These are phyloP conservation scores for Ophioninae sp. DNA, from an alignment of 2,888 invertebrate genomes.

Conservation along the genomic window DNA sequence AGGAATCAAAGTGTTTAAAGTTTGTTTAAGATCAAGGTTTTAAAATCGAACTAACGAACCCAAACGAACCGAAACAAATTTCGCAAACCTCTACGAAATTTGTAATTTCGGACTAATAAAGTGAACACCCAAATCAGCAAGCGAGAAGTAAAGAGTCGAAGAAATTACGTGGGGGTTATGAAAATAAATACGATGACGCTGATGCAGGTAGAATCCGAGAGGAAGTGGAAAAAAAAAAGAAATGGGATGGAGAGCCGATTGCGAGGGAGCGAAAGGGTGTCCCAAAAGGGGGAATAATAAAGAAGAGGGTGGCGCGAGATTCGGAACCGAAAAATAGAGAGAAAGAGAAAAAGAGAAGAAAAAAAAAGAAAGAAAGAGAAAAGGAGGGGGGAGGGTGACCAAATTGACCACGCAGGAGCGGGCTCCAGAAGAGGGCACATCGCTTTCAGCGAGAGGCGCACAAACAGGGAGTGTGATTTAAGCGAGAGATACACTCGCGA, in stretches of 20 bases:
- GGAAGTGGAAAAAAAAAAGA: neutral
- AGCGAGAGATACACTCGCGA: constrained; percentile 56
- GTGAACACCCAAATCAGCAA: neutral
- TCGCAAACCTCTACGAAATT: too few relatives aligned
- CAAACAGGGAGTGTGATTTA: constrained; percentile 57
- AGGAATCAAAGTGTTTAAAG: too few relatives aligned
- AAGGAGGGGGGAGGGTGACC: neutral
- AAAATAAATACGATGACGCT: neutral
- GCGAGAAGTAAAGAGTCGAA: neutral
- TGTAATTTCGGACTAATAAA: too few relatives aligned
- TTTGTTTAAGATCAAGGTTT: too few relatives aligned
- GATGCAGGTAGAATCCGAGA: neutral
- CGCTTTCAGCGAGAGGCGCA: constrained; percentile 24
- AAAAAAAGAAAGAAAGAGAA: neutral
- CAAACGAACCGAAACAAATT: too few relatives aligned
- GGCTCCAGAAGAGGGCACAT: constrained; percentile 1
- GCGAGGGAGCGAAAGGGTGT: constrained; percentile 23
- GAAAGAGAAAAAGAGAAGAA: constrained; percentile 6
- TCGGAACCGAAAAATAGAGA: constrained; percentile 11
- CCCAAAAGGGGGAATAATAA: constrained; percentile 26
- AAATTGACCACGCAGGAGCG: neutral
- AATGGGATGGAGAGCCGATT: neutral
- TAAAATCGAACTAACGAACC: neutral
- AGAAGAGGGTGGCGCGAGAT: constrained; percentile 7
- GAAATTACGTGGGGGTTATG: neutral